Evolutionary conservation across 2,113 vertebrate species (phyloP).

Genomic region (Bombycilla garrulus): DNA sequence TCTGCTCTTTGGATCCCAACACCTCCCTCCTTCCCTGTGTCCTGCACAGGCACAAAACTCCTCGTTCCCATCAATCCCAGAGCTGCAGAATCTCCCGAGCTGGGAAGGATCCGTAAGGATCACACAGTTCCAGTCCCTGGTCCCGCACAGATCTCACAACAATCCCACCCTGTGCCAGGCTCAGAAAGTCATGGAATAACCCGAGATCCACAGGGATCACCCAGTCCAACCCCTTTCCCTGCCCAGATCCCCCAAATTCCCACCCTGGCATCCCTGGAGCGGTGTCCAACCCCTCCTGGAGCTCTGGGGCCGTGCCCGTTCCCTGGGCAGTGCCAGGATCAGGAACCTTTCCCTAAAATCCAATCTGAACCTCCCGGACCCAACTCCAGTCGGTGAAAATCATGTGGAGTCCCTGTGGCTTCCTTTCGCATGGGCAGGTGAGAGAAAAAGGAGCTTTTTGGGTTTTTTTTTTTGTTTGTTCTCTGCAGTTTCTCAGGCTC

Average conservation of each 20-base stretch:
- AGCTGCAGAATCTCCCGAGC: rapidly evolving
- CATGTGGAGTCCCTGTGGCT: rapidly evolving
- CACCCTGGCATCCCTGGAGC: neutral
- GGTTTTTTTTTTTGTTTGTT: too few relatives aligned
- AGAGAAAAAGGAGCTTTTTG: neutral
- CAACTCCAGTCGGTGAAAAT: rapidly evolving
- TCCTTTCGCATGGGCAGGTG: rapidly evolving
- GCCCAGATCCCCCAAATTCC: rapidly evolving
- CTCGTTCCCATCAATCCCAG: neutral
- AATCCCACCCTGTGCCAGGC: too few relatives aligned
- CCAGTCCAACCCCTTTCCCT: rapidly evolving
- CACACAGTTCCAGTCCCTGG: too few relatives aligned
- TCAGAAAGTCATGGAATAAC: too few relatives aligned
- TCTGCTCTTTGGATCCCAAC: too few relatives aligned
- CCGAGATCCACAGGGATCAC: neutral
- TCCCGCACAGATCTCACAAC: too few relatives aligned
- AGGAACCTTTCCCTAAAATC: neutral
- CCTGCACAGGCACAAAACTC: neutral
- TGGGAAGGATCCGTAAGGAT: too few relatives aligned
- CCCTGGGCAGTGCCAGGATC: neutral
- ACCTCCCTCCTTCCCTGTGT: neutral
- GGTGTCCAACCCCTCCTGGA: rapidly evolving
- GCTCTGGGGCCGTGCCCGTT: neutral
- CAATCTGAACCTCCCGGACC: rapidly evolving
- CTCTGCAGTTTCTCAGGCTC: neutral